These are phyloP conservation scores for Epizoanthus fatuus DNA, from an alignment of 92 coral and sea anemone species.

Conservation along the genomic window DNA sequence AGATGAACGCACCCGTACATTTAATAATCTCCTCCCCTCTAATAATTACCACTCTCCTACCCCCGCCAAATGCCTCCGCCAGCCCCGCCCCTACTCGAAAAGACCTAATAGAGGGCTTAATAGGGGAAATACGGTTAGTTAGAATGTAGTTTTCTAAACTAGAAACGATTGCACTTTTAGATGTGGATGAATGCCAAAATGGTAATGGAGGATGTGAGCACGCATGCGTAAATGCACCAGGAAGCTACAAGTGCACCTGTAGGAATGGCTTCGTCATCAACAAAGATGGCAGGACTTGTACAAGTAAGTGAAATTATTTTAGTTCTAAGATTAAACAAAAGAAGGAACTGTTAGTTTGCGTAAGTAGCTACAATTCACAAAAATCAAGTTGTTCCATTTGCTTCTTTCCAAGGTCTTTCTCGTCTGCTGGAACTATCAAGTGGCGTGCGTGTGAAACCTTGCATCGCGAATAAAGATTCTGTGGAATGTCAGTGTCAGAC, in stretches of 20 bases:
- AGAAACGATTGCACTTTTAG: neutral
- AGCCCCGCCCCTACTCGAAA: no score
- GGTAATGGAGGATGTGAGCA: neutral
- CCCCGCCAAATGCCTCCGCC: no score
- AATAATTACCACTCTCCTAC: no score
- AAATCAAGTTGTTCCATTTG: neutral
- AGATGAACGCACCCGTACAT: no score
- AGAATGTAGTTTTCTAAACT: neutral
- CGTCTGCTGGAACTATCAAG: neutral
- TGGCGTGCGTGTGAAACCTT: neutral
- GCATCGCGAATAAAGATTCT: neutral
- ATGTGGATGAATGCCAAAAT: constrained; percentile 1
- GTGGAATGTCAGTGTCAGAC: neutral
- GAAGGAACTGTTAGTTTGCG: no score
- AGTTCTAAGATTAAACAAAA: no score
- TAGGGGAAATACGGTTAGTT: neutral
- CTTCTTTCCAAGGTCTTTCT: neutral
- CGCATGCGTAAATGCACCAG: neutral
- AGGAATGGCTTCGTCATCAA: neutral
- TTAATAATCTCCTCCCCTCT: no score
- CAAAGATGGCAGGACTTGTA: neutral
- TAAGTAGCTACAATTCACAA: no score
- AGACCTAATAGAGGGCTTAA: neutral
- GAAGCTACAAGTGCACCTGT: neutral
- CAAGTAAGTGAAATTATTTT: neutral